A percentile compares a stretch with the other conserved stretches of the same genome.
Conservation (phyloP, 2,888 invertebrate genomes). For the Artemia sinica region DNA sequence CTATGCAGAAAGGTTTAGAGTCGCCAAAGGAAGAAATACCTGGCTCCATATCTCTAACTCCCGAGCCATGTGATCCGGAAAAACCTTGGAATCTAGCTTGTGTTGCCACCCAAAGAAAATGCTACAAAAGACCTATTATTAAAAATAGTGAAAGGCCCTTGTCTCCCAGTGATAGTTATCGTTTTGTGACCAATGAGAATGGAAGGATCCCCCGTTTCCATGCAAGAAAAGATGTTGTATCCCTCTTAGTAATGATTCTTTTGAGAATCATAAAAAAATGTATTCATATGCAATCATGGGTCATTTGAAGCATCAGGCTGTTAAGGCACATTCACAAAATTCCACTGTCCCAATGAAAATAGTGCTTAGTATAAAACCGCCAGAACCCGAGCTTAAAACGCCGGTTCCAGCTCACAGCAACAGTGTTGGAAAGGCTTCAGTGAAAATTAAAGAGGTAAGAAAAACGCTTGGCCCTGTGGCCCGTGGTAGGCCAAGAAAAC, state of each 20-base stretch:
- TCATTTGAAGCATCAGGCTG: background rate
- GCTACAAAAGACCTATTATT: background rate
- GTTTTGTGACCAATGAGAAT: background rate
- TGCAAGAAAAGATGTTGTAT: conserved; percentile 1
- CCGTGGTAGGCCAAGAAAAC: background rate
- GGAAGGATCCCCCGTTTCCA: background rate
- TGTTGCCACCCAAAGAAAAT: background rate
- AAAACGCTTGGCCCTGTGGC: background rate
- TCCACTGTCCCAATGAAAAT: conserved; percentile 6
- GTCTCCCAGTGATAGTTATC: background rate
- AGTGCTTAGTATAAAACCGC: conserved; percentile 4
- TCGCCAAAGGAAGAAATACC: background rate
- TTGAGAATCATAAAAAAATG: conserved; percentile 9
- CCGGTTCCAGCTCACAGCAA: conserved; percentile 8
- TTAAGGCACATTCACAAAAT: conserved; percentile 4
- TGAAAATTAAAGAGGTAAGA: background rate
- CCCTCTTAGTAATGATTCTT: conserved; percentile 6
- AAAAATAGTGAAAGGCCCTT: background rate
- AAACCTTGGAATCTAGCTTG: background rate
- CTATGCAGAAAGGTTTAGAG: background rate
- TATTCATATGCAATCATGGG: background rate
- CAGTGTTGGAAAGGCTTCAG: background rate
- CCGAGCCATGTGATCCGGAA: background rate
- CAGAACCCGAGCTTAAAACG: background rate
- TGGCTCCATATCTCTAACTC: background rate